Evolutionary conservation across 2,113 vertebrate species (phyloP).

Genomic region (Riparia riparia): DNA sequence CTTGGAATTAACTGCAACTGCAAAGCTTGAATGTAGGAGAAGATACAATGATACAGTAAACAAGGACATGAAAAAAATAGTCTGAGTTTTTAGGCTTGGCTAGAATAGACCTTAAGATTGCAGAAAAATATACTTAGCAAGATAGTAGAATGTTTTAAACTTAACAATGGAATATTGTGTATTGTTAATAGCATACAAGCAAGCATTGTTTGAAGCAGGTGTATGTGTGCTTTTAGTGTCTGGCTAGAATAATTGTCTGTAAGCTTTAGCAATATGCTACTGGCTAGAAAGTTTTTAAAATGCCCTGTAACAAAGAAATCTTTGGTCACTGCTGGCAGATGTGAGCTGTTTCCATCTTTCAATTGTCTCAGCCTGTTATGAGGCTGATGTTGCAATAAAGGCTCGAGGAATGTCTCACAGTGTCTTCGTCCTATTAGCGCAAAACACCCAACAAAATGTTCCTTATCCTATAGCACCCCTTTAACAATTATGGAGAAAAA

Average conservation of each 20-base stretch:
- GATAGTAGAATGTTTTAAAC: not conserved
- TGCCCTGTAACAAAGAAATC: not conserved
- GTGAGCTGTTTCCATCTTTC: not conserved
- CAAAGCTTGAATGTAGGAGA: not conserved
- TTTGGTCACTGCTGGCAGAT: not conserved
- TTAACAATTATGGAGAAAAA: not conserved
- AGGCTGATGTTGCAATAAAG: not conserved
- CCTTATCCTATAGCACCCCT: not conserved
- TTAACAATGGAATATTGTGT: not conserved
- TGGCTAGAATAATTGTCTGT: not conserved
- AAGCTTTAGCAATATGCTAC: not conserved
- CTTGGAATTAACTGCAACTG: not conserved
- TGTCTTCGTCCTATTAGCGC: fast-evolving
- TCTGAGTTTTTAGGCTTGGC: not conserved
- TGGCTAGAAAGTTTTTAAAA: not conserved
- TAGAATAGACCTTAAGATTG: not conserved
- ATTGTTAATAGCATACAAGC: not conserved
- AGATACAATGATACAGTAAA: not conserved
- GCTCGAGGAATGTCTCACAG: not conserved
- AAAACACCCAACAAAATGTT: not conserved
- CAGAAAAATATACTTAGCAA: not conserved
- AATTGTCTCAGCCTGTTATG: not conserved
- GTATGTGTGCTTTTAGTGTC: not conserved
- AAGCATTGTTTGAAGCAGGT: not conserved
- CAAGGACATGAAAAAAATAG: not conserved